Conservation (phyloP, 2,888 invertebrate species). For the Cantharis flavilabris region DNA sequence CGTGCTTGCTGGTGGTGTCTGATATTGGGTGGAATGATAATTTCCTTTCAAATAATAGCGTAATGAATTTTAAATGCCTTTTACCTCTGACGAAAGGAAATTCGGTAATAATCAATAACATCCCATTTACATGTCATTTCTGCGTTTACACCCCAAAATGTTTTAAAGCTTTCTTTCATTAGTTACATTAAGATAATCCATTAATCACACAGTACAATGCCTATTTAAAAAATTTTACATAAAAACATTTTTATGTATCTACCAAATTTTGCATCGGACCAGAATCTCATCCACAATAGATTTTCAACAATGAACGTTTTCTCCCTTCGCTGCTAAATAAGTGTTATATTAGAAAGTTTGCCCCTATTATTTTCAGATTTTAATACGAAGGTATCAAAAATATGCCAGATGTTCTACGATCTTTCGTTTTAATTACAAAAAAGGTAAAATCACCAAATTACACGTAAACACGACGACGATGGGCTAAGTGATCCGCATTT, state of each 20-base stretch:
- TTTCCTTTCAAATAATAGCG: not conserved
- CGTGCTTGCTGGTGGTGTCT: slow-evolving; percentile 20
- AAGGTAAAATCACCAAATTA: not conserved
- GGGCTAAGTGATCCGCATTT: too few species aligned
- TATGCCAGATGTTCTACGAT: slow-evolving; percentile 22
- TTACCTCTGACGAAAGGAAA: not conserved
- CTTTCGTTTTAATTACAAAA: slow-evolving; percentile 1
- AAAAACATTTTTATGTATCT: slow-evolving; percentile 42
- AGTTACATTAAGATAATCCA: slow-evolving; percentile 31
- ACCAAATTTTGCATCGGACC: slow-evolving; percentile 34
- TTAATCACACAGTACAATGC: slow-evolving; percentile 44
- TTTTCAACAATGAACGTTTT: slow-evolving; percentile 22
- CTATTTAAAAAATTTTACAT: slow-evolving; percentile 47
- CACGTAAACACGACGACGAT: not conserved
- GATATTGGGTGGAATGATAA: not conserved
- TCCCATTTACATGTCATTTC: not conserved
- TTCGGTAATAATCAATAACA: not conserved
- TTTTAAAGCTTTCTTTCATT: not conserved
- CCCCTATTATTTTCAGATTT: slow-evolving; percentile 22
- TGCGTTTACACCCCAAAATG: not conserved
- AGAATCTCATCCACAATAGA: slow-evolving; percentile 30
- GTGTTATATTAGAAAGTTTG: slow-evolving; percentile 25
- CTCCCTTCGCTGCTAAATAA: slow-evolving; percentile 18
- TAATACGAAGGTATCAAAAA: slow-evolving; percentile 24
- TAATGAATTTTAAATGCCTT: not conserved